These are phyloP conservation scores for Yponomeuta cagnagella DNA, from an alignment of 2,888 invertebrate species.

Conservation along the genomic window DNA sequence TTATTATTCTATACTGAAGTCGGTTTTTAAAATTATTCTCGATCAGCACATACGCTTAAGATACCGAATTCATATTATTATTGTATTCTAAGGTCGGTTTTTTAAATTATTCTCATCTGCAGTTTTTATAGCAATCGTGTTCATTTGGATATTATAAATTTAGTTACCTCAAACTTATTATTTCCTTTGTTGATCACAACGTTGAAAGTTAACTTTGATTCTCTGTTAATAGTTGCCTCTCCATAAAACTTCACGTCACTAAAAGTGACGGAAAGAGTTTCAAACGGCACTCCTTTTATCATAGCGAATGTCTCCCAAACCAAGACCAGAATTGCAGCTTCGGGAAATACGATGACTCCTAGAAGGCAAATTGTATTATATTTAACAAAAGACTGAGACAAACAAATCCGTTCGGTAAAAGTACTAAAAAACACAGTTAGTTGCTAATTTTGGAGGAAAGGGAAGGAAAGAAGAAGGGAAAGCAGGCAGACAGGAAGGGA, in stretches of 20 bases:
- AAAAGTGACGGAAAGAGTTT: constrained; percentile 45
- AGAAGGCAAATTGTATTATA: constrained; percentile 17
- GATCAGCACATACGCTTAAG: no score
- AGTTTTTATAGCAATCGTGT: no score
- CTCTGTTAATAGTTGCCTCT: constrained; percentile 23
- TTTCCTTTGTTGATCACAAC: constrained; percentile 30
- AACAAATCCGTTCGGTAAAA: not conserved
- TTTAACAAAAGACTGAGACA: not conserved
- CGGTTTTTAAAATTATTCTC: no score
- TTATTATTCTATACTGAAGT: no score
- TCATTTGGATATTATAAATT: not conserved
- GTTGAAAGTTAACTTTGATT: constrained; percentile 20
- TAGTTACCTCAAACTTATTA: constrained; percentile 36
- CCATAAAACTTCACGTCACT: constrained; percentile 25
- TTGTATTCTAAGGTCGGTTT: no score
- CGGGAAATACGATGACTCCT: constrained; percentile 80
- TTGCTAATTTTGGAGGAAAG: no score
- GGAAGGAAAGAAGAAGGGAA: no score
- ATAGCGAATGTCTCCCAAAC: constrained; percentile 73
- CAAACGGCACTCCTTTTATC: constrained; percentile 44
- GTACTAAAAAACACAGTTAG: no score
- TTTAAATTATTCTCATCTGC: no score
- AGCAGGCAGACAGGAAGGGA: no score
- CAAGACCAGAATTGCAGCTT: constrained; percentile 70
- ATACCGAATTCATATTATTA: no score